phyloP scores from a whole-genome alignment of 2,888 invertebrate species.

The Alitta virens region DNA sequence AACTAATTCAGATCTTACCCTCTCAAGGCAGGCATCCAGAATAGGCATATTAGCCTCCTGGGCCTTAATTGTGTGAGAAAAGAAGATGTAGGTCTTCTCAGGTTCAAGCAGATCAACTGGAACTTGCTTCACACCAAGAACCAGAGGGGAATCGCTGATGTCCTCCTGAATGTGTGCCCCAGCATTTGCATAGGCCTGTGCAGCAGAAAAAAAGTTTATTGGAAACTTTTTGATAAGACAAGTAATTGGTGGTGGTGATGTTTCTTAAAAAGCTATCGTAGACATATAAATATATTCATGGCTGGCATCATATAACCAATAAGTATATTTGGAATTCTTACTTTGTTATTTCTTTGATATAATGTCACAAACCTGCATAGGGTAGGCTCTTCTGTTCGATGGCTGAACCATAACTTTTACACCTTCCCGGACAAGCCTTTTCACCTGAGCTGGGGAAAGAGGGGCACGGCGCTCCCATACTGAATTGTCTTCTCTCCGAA shows the following conservation, averaged over 20 bases:
- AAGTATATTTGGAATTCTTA: too few species aligned
- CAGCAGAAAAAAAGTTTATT: background rate
- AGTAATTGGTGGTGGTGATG: too few species aligned
- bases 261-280: too few species aligned
- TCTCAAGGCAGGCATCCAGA: conserved; percentile 91
- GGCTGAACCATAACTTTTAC: conserved; percentile 93
- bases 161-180: conserved; percentile 95
- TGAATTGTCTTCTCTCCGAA: conserved; percentile 60
- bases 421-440: conserved; percentile 81
- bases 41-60: conserved; percentile 98
- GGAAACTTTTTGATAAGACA: too few species aligned
- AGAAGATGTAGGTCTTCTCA: conserved; percentile 96
- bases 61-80: conserved; percentile 99
- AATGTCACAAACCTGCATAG: conserved; percentile 79
- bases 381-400: conserved; percentile 94
- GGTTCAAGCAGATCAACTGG: conserved; percentile 80
- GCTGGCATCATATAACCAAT: too few species aligned
- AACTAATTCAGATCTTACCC: conserved; percentile 39
- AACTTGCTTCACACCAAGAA: conserved; percentile 96
- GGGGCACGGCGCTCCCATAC: conserved; percentile 79
- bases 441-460: conserved; percentile 87
- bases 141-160: conserved; percentile 90
- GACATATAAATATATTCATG: too few species aligned
- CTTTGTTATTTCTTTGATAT: too few species aligned
- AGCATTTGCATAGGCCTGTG: conserved; percentile 72